These are phyloP conservation scores for Harpalus rubripes DNA, from an alignment of 2,888 invertebrate genomes.

Conservation along the genomic window DNA sequence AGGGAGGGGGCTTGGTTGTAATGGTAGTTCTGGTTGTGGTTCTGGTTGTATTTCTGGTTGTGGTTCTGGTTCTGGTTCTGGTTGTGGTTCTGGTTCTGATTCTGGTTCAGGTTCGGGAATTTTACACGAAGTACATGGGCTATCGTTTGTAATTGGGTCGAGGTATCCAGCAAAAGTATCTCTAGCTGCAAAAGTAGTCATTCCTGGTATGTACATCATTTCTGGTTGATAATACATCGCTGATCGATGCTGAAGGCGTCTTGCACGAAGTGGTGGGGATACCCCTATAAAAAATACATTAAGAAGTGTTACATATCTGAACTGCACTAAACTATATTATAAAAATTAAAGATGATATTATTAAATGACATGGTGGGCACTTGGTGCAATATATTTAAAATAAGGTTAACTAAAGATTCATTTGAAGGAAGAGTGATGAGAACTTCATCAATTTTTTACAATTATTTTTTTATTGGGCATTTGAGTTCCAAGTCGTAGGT, in stretches of 20 bases:
- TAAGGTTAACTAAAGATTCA: no score
- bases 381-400: no score
- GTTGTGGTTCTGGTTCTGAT: slow-evolving; percentile 63
- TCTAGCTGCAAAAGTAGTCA: slow-evolving; percentile 17
- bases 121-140: slow-evolving; percentile 35
- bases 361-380: no score
- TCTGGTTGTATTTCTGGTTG: slow-evolving; percentile 57
- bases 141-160: neutral
- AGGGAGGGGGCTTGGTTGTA: slow-evolving; percentile 4
- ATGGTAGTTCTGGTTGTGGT: slow-evolving; percentile 67
- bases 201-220: slow-evolving; percentile 36
- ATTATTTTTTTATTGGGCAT: no score
- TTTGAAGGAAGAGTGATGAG: no score
- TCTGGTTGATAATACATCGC: slow-evolving; percentile 46
- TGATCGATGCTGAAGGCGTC: slow-evolving; percentile 35
- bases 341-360: no score
- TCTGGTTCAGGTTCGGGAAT: slow-evolving; percentile 68
- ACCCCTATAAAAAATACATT: neutral
- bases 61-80: slow-evolving; percentile 58
- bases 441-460: no score
- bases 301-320: no score
- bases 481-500: no score
- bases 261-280: neutral
- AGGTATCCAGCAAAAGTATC: slow-evolving; percentile 29
- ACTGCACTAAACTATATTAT: no score